A percentile compares a stretch with the other conserved stretches of the same genome.
phyloP scores from a whole-genome alignment of 2,113 vertebrate species.

The Pelecanus crispus region DNA sequence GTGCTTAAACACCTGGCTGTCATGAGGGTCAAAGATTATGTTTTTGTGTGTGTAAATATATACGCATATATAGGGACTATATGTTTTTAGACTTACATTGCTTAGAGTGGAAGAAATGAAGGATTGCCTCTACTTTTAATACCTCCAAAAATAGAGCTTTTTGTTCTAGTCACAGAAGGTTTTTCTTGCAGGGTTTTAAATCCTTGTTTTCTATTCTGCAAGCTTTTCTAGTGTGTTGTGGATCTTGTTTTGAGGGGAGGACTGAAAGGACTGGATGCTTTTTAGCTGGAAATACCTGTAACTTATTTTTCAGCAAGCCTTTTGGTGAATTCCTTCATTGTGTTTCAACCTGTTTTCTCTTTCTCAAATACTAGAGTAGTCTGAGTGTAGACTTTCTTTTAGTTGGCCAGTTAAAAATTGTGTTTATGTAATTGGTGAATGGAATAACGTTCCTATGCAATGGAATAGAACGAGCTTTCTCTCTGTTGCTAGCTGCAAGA shows the following conservation, averaged over 20 bases:
- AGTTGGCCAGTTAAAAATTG: not conserved
- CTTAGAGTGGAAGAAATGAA: not conserved
- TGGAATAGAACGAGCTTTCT: accelerated
- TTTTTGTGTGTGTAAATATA: not conserved
- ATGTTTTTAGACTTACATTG: not conserved
- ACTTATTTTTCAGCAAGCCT: not conserved
- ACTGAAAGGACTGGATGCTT: not conserved
- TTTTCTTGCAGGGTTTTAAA: not conserved
- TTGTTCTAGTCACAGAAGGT: not conserved
- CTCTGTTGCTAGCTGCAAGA: not conserved
- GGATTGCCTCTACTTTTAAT: not conserved
- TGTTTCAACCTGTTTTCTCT: not conserved
- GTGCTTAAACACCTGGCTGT: not conserved
- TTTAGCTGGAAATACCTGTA: not conserved
- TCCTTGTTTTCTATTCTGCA: not conserved
- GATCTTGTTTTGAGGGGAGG: not conserved
- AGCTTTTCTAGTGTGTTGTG: not conserved
- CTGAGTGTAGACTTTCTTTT: not conserved
- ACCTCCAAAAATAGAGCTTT: not conserved
- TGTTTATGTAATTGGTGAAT: not conserved
- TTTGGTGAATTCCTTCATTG: not conserved
- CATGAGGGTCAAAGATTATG: too few relatives aligned
- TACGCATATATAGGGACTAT: not conserved
- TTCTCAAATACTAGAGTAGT: too few relatives aligned
- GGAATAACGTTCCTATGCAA: not conserved